Evolutionary conservation across 2,113 vertebrate species (phyloP), one percentile per base, ranked within the genome.

Genomic region (Xyliphius kryptos): DNA sequence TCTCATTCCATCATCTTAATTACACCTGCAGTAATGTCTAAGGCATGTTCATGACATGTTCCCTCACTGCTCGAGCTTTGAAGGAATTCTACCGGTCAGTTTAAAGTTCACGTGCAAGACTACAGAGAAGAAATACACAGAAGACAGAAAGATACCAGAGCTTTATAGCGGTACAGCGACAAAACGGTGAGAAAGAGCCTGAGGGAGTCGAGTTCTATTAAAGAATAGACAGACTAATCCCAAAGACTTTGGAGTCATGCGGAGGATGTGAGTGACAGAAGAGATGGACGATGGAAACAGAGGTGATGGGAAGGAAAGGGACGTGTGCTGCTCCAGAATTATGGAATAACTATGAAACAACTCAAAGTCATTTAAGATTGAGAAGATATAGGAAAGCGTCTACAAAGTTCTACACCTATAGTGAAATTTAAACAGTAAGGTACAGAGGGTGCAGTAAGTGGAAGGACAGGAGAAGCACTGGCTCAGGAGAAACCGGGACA

Each of bases 201-300:
- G 69, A 73, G 65, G 70, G 71, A 68, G 38, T 72, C 70, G 77
- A 70, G 63, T 32, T 72, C 72, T 76, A 61, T 46, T 64, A 77
- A 55, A 80, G 72, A 80, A 81, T 74, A 69, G 74, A 81, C 84
- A 85, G 84, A 87, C 85, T 88, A 87, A 88, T 87, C 86, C 86
- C 80, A 88, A 88, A 85, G 83, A 77, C 78, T 82, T 80, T 77
- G 26, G 70, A 80, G 72, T 78, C 60, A 36, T 73, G 68, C 76
- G 55, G 61, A 74, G 72, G 69, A 19, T 20, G 67, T 56, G 68
- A 32, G 67, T 15, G 43, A n/a, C 43, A 46, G 43, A 46, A 73
- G 66, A 73, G 60, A 41, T 51, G 53, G 68, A 65, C 57, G 36
- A 26, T 32, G 26, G 26, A 32, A 6, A 32, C 26, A 32, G 26